A percentile compares a stretch with the other conserved stretches of the same genome.
phyloP scores from a whole-genome alignment of 2,888 invertebrate genomes.

The Lissocephala sabroskyi region DNA sequence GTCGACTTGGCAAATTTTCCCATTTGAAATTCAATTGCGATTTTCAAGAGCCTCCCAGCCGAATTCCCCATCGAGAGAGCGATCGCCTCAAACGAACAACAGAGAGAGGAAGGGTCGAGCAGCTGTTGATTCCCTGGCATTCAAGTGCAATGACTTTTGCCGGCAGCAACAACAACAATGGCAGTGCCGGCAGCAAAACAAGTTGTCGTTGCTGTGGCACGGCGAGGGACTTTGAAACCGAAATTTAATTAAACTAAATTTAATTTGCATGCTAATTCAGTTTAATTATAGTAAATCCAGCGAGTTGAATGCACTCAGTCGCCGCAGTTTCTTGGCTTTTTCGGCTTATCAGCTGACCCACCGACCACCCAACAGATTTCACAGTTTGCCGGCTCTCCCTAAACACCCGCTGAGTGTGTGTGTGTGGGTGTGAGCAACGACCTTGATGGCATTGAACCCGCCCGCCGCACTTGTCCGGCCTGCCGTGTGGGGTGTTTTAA shows the following conservation, averaged over 20 bases:
- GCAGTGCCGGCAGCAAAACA: conserved; percentile 16
- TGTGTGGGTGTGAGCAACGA: conserved; percentile 15
- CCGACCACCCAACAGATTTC: conserved; percentile 1
- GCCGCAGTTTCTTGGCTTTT: not conserved
- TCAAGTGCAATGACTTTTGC: conserved; percentile 45
- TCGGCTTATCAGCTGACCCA: conserved; percentile 31
- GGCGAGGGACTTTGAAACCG: not conserved
- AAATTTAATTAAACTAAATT: conserved; percentile 57
- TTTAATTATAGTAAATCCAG: conserved; percentile 39
- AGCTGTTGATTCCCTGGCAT: conserved; percentile 24
- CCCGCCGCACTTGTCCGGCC: too few species aligned
- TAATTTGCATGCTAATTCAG: conserved; percentile 49
- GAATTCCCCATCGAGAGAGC: not conserved
- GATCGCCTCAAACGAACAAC: not conserved
- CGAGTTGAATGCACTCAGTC: conserved; percentile 25
- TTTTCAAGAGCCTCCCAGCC: too few species aligned
- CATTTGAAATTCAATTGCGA: too few species aligned
- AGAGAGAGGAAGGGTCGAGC: conserved; percentile 9
- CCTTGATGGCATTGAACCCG: conserved; percentile 50
- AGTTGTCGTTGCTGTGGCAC: conserved; percentile 8
- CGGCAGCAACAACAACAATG: conserved; percentile 14
- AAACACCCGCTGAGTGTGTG: not conserved
- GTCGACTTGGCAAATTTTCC: too few species aligned
- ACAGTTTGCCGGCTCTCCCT: too few species aligned
- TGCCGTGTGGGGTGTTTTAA: too few species aligned